phyloP scores from a whole-genome alignment of 2,797 vertebrate species.

The Austrolebias charrua region DNA sequence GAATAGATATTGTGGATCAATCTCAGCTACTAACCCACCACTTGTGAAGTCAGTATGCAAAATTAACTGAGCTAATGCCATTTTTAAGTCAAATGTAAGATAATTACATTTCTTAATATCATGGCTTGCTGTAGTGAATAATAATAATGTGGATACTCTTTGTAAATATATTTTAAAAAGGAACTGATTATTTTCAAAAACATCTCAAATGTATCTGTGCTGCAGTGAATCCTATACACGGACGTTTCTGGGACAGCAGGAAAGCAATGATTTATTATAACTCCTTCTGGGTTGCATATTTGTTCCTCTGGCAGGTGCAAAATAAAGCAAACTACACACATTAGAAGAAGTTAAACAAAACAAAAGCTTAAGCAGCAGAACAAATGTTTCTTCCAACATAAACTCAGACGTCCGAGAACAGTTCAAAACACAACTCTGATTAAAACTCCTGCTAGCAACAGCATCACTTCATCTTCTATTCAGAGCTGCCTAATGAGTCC shows the following conservation, averaged over 20 bases:
- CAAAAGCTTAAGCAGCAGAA: neutral
- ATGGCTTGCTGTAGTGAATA: no score
- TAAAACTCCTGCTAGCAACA: neutral
- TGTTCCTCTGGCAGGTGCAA: constrained; percentile 37
- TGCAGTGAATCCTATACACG: neutral
- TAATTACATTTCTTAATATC: no score
- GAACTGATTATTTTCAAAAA: neutral
- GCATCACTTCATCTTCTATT: neutral
- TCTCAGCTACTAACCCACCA: no score
- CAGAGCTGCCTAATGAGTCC: neutral
- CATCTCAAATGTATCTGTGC: neutral
- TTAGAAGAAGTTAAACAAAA: constrained; percentile 20
- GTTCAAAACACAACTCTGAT: neutral
- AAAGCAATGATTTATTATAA: constrained; percentile 34
- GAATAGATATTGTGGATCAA: no score
- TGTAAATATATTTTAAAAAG: neutral
- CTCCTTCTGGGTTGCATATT: constrained; percentile 8
- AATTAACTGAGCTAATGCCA: no score
- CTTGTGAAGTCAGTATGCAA: no score
- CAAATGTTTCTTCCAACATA: neutral
- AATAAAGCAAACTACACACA: constrained; percentile 3
- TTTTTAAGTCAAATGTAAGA: no score
- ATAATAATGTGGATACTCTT: no score
- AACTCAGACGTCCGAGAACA: neutral
- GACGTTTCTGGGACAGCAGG: constrained; percentile 38